These are phyloP conservation scores for Bufo bufo DNA, from an alignment of 2,113 vertebrate genomes.

Conservation along the genomic window DNA sequence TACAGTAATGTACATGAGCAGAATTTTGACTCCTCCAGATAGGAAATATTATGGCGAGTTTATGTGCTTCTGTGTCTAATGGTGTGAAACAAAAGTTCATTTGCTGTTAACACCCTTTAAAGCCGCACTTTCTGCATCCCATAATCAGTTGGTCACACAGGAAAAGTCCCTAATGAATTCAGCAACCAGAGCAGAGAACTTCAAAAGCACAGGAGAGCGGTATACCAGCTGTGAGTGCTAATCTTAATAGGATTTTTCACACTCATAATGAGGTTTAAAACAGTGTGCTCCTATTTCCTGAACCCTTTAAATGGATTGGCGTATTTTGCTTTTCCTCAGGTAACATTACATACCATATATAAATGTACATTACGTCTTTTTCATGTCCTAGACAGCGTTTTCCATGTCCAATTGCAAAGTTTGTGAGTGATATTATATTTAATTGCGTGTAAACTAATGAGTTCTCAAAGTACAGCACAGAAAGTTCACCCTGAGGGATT, in stretches of 20 bases:
- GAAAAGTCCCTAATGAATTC: constrained; percentile 60
- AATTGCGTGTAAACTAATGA: constrained; percentile 28
- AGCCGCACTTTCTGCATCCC: constrained; percentile 48
- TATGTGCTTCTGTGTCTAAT: constrained; percentile 48
- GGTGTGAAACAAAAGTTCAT: constrained; percentile 65
- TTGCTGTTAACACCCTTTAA: constrained; percentile 64
- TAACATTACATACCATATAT: constrained; percentile 60
- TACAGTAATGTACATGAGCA: neutral
- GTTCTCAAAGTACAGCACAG: neutral
- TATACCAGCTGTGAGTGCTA: constrained; percentile 45
- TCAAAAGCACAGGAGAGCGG: constrained; percentile 55
- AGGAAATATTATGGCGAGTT: constrained; percentile 15
- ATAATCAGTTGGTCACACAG: constrained; percentile 57
- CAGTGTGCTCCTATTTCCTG: constrained; percentile 61
- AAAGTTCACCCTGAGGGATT: constrained; percentile 21
- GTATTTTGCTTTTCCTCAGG: constrained; percentile 70
- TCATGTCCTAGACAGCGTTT: constrained; percentile 14
- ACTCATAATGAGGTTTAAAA: constrained; percentile 61
- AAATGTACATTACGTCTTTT: constrained; percentile 22
- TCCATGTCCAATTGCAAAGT: constrained; percentile 6
- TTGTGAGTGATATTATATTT: constrained; percentile 45
- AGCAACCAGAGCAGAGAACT: constrained; percentile 54
- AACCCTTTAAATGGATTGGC: constrained; percentile 65
- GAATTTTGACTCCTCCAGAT: neutral
- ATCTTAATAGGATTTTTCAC: constrained; percentile 42